Evolutionary conservation across 2,797 vertebrate genomes (phyloP).

Genomic region (Poecilia picta): DNA sequence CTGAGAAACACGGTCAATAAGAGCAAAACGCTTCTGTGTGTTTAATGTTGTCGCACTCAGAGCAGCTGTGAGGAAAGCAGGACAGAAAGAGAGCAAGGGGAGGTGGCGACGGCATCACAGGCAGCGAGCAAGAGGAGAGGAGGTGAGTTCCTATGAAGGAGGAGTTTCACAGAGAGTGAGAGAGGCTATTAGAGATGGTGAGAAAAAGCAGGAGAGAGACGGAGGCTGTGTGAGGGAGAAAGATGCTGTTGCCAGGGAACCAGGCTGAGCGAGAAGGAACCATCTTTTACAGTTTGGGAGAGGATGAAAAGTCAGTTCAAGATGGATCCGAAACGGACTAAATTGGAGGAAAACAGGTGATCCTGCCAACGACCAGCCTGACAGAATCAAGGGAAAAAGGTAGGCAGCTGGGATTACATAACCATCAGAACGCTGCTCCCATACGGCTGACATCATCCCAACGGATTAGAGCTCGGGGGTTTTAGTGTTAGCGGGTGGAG

Average conservation of each 20-base stretch:
- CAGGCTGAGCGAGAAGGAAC: constrained; percentile 52
- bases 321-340: constrained; percentile 33
- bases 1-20: constrained; percentile 33
- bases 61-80: constrained; percentile 59
- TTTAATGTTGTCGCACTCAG: constrained; percentile 54
- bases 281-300: constrained; percentile 49
- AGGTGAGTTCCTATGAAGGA: constrained; percentile 56
- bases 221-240: constrained; percentile 39
- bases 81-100: constrained; percentile 19
- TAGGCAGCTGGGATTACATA: constrained; percentile 74
- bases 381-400: constrained; percentile 49
- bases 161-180: constrained; percentile 61
- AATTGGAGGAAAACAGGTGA: constrained; percentile 42
- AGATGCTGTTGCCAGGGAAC: constrained; percentile 85
- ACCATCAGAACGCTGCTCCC: constrained; percentile 58
- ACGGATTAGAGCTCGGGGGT: constrained; percentile 69
- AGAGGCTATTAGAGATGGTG: constrained; percentile 54
- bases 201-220: constrained; percentile 54
- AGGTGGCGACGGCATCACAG: constrained; percentile 25
- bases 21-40: constrained; percentile 40
- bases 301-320: constrained; percentile 25
- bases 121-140: constrained; percentile 33
- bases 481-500: constrained; percentile 41
- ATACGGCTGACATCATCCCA: constrained; percentile 71
- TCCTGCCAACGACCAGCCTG: constrained; percentile 13